Conservation (phyloP, 2,888 invertebrate genomes). For the Strigamia crassipes region DNA sequence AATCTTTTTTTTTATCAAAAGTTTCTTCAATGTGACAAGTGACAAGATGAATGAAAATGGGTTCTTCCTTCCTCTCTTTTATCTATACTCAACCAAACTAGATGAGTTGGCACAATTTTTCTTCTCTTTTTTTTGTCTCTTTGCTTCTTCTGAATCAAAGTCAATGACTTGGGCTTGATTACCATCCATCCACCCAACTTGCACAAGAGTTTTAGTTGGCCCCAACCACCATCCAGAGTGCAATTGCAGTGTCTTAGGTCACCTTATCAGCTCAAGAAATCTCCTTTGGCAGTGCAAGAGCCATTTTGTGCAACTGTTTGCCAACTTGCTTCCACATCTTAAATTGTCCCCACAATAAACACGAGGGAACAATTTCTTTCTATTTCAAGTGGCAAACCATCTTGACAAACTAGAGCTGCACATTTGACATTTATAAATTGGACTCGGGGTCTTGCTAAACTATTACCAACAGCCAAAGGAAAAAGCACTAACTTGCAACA, state of each 20-base stretch:
- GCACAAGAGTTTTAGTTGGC: slow-evolving; percentile 14
- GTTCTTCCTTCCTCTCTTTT: slow-evolving; percentile 27
- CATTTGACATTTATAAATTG: slow-evolving; percentile 18
- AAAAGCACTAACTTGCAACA: neutral
- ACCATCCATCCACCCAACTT: slow-evolving; percentile 25
- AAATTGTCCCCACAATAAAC: slow-evolving; percentile 25
- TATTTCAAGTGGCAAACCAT: neutral
- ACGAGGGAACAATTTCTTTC: slow-evolving; percentile 15
- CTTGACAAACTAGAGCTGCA: neutral
- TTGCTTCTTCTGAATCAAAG: slow-evolving; percentile 25
- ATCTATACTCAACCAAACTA: slow-evolving; percentile 18
- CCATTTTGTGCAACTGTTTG: slow-evolving; percentile 37
- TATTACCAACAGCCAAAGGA: neutral
- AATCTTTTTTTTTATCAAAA: neutral
- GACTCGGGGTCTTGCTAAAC: neutral
- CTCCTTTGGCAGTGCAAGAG: slow-evolving; percentile 23
- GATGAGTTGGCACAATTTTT: slow-evolving; percentile 42
- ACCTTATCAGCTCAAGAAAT: slow-evolving; percentile 37
- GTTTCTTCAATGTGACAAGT: neutral
- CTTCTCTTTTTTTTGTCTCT: neutral
- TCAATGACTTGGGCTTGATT: slow-evolving; percentile 40
- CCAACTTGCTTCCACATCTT: slow-evolving; percentile 36
- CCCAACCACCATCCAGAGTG: slow-evolving; percentile 30
- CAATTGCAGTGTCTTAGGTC: slow-evolving; percentile 31
- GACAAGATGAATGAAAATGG: slow-evolving; percentile 27